Evolutionary conservation across 2,113 vertebrate genomes (phyloP), one percentile per base, ranked within the genome.

Genomic region (Lepus timidus): DNA sequence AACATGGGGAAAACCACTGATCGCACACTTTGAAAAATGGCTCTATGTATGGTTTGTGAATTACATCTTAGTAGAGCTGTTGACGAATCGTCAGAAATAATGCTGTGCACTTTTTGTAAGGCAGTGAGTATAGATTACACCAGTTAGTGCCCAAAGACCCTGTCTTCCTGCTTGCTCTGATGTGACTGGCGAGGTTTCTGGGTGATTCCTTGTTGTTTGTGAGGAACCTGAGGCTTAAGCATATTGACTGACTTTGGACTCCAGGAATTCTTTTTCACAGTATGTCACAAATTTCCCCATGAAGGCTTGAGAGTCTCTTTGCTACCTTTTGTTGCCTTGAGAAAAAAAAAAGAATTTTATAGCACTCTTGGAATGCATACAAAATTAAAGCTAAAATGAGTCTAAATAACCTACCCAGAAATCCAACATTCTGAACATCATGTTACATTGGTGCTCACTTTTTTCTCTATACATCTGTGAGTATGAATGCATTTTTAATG

Each of bases 391-490:
- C 64, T 22, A 52, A 81, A 80, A 65, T 73, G 61, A 86, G n/a
- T 39, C n/a, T 67, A 13, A 86, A 25, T 91, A 55, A 51, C 4
- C 2, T 36, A 33, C 31, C 16, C 88, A 88, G 44, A 58, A 80
- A 74, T 55, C 62, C 52, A 75, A 36, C 68, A 33, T 16, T 78
- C 4, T 73, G 64, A 71, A 64, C 4, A 33, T 31, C 68, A 75
- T 85, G 67, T 29, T 58, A 25, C 39, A 89, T 70, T 70, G 79
- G 61, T 70, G 9, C 49, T 23, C 31, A 74, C 3, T 64, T 88
- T 81, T 89, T 85, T 85, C 89, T 85, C 89, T 74, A 14, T 44
- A 27, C 44, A 39, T 85, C 49, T 68, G 25, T 80, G 39, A 62
- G 44, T 91, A 64, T 3, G 19, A 9, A 75, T 89, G 75, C 9